Base-by-base conservation (phyloP, 2,797 vertebrate genomes). In the Sparus aurata region DNA sequence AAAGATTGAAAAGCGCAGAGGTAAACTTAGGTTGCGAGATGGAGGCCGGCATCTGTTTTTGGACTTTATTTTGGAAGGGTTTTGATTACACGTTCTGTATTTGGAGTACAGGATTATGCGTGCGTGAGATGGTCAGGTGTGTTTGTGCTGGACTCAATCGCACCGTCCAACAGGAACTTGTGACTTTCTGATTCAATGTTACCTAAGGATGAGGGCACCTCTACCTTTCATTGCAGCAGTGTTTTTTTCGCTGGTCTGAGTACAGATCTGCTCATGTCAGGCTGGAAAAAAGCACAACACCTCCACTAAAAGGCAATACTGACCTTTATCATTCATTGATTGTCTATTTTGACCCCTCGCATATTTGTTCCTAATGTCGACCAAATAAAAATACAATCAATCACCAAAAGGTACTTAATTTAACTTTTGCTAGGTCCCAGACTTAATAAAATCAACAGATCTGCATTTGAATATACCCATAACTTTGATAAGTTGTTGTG, bases 1-100 rank as follows among this genome's bases (percentile, higher is more conserved):
- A 69, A 75, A 75, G 69, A 79, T 67, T 71, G 73, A 68, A 82
- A 76, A 75, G 74, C 50, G 73, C 49, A 68, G 50, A 58, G 25
- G 69, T 76, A 69, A 81, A 63, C 27, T 58, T 46, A 34, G 58
- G 25, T 46, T 27, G 46, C 20, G 13, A 52, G 46, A 82, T 43
- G 57, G 50, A 74, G 52, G 57, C 47, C 25, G 12, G 43, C n/a
- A 8, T 70, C 16, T 71, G 25, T 43, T 75, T 63, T 69, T 53
- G 41, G 34, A 54, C 9, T 43, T 72, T 46, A 59, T 79, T 64
- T 76, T 25, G 54, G 30, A 66, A 17, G 52, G 46, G 47, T 47
- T 69, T 75, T 67, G 20, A 61, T 59, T 58, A 60, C 53, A 73
- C 25, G 43, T 54, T 74, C 52, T 45, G 70, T 25, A 45, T 64